A percentile compares a stretch with the other conserved stretches of the same genome.
These are phyloP conservation scores for Crenichthys baileyi DNA, from an alignment of 2,797 vertebrate species.

Conservation along the genomic window DNA sequence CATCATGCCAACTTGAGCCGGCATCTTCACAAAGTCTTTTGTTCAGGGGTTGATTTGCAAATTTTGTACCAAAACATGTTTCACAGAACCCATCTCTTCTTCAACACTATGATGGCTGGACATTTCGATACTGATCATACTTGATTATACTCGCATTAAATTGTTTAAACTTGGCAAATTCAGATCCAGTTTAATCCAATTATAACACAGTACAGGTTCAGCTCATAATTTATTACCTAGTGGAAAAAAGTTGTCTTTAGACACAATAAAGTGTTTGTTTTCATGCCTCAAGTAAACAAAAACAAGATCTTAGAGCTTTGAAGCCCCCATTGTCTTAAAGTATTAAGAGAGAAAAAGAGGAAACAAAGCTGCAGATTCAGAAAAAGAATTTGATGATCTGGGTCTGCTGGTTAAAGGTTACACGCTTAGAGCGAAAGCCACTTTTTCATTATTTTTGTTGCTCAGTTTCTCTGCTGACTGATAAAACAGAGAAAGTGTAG, in stretches of 20 bases:
- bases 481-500: not conserved
- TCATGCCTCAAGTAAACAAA: not conserved
- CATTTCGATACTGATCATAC: not conserved
- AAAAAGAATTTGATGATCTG: not conserved
- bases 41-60: not conserved
- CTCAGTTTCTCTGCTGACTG: conserved; percentile 6
- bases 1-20: not conserved
- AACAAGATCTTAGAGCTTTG: not conserved
- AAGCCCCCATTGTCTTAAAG: not conserved
- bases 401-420: not conserved
- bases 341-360: not conserved
- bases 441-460: not conserved
- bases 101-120: too few species aligned
- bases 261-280: not conserved
- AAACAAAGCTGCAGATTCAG: not conserved
- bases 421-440: not conserved
- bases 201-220: not conserved
- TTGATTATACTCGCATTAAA: not conserved
- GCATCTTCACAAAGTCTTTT: not conserved
- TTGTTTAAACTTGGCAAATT: not conserved
- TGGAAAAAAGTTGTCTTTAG: not conserved
- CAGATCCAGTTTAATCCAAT: not conserved
- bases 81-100: not conserved
- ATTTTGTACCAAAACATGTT: not conserved
- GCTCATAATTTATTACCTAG: not conserved